A percentile compares a stretch with the other conserved stretches of the same genome.
These are phyloP conservation scores for Chamaetylas fuelleborni DNA, from an alignment of 2,113 vertebrate genomes.

Conservation along the genomic window DNA sequence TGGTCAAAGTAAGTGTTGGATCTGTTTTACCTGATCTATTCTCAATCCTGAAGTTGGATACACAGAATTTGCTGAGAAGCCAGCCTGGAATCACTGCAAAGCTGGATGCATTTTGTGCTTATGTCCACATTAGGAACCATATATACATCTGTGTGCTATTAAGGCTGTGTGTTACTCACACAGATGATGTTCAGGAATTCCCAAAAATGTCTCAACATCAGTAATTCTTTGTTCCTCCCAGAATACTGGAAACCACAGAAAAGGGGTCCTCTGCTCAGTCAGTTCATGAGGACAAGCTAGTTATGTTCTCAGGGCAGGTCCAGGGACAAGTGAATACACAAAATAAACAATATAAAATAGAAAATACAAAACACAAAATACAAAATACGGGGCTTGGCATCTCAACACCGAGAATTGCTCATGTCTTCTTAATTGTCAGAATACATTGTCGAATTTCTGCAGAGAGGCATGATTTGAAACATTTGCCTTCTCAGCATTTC, in stretches of 20 bases:
- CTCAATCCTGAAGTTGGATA: not conserved
- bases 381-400: not conserved
- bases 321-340: not conserved
- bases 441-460: not conserved
- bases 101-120: not conserved
- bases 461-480: not conserved
- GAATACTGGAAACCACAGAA: not conserved
- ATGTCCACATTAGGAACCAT: not conserved
- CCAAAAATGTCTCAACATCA: not conserved
- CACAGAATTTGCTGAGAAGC: not conserved
- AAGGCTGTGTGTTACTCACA: not conserved
- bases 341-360: not conserved
- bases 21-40: not conserved
- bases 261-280: not conserved
- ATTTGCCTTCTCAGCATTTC: not conserved
- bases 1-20: not conserved
- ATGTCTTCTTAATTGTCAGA: not conserved
- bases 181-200: not conserved
- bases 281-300: not conserved
- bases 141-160: not conserved
- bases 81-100: not conserved
- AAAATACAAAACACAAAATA: not conserved
- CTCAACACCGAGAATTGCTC: not conserved
- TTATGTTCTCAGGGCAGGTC: not conserved
- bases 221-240: not conserved